These are phyloP conservation scores for Drosophila anomelani DNA, from an alignment of 2,888 invertebrate species.

Conservation along the genomic window DNA sequence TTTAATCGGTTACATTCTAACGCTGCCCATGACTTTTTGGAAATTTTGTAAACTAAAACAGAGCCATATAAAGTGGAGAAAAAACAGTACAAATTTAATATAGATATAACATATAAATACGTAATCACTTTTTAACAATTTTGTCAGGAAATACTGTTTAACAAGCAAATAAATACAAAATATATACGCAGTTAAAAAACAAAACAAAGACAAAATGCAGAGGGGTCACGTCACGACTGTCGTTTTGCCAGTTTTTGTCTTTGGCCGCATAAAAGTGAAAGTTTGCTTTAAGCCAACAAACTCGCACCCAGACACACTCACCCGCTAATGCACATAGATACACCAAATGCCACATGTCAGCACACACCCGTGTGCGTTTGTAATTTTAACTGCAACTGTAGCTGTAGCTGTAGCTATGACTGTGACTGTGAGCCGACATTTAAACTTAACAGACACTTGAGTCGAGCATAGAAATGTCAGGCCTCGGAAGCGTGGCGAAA, in stretches of 20 bases:
- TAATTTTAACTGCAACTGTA: constrained; percentile 24
- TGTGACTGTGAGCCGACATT: constrained; percentile 56
- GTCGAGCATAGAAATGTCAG: constrained; percentile 49
- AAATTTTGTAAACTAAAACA: too few relatives aligned
- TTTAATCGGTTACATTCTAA: constrained; percentile 35
- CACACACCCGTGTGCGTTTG: constrained; percentile 13
- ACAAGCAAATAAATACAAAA: background rate
- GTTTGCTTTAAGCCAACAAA: constrained; percentile 63
- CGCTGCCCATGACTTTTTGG: too few relatives aligned
- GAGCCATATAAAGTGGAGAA: too few relatives aligned
- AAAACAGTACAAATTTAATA: too few relatives aligned
- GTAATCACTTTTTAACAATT: too few relatives aligned
- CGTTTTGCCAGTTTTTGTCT: constrained; percentile 71
- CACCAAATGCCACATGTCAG: constrained; percentile 42
- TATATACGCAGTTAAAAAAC: background rate
- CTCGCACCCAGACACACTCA: constrained; percentile 28
- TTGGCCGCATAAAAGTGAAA: constrained; percentile 70
- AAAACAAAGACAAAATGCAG: constrained; percentile 8
- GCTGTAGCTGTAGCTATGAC: constrained; percentile 12
- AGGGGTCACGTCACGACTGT: constrained; percentile 58
- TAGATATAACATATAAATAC: too few relatives aligned
- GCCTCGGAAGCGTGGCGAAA: constrained; percentile 14
- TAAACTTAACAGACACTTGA: constrained; percentile 74
- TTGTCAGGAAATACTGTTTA: background rate
- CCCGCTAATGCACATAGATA: constrained; percentile 27